A percentile compares a stretch with the other conserved stretches of the same genome.
These are phyloP conservation scores for Zaprionus gabonicus DNA, from an alignment of 1,140 invertebrate species.

Conservation along the genomic window DNA sequence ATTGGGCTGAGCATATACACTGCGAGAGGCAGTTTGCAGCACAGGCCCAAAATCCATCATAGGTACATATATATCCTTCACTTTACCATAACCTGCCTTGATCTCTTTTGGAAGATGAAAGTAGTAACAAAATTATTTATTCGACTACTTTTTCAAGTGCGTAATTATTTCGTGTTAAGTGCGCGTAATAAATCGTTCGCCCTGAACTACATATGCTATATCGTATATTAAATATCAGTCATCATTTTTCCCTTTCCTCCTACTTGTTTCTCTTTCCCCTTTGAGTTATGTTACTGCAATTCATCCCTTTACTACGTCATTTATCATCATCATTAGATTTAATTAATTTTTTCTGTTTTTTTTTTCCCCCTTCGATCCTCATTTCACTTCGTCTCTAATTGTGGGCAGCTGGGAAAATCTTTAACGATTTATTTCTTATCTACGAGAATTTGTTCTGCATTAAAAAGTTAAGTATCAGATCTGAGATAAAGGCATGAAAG, in stretches of 20 bases:
- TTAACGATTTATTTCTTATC: background rate
- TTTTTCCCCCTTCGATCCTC: background rate
- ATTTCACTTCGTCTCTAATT: background rate
- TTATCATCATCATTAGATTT: slow-evolving; percentile 11
- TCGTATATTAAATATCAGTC: slow-evolving; percentile 2
- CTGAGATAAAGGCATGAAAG: background rate
- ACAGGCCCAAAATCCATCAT: background rate
- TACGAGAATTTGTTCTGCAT: background rate
- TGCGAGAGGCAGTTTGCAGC: background rate
- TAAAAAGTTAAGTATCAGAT: background rate
- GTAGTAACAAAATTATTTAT: background rate
- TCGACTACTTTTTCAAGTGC: background rate
- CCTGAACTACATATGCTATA: background rate
- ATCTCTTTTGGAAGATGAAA: background rate
- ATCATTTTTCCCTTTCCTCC: background rate
- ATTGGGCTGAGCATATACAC: background rate
- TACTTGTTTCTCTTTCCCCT: background rate
- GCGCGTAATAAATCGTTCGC: background rate
- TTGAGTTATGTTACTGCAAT: background rate
- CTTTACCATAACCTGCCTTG: background rate
- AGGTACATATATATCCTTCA: background rate
- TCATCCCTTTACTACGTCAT: slow-evolving; percentile 2
- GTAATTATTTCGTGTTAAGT: background rate
- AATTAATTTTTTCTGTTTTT: slow-evolving; percentile 6
- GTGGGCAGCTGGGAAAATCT: background rate